Conservation (phyloP, 2,797 vertebrate species). For the Bradypodion pumilum region DNA sequence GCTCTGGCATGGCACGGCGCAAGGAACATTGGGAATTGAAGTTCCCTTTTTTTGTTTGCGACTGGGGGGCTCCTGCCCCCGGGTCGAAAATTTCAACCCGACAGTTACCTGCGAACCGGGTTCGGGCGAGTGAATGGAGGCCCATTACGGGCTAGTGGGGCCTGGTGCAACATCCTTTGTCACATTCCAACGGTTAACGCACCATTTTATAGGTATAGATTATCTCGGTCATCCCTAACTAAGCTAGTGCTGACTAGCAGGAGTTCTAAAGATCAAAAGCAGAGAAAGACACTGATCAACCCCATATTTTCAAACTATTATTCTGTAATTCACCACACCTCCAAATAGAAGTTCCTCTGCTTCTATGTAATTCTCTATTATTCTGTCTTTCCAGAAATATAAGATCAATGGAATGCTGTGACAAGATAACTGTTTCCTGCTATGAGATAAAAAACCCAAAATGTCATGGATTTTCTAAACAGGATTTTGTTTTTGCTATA, state of each 20-base stretch:
- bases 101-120: too few relatives aligned
- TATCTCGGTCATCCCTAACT: neutral
- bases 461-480: slow-evolving; percentile 42
- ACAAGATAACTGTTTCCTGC: slow-evolving; percentile 40
- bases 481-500: neutral
- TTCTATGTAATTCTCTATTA: neutral
- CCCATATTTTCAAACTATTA: neutral
- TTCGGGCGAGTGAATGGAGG: too few relatives aligned
- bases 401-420: slow-evolving; percentile 40
- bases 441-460: slow-evolving; percentile 49
- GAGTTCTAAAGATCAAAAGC: neutral
- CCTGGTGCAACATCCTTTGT: too few relatives aligned
- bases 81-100: too few relatives aligned
- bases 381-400: neutral
- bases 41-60: too few relatives aligned
- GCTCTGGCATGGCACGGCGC: too few relatives aligned
- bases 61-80: too few relatives aligned
- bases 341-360: neutral
- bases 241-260: neutral
- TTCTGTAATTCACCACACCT: neutral
- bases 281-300: neutral
- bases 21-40: too few relatives aligned
- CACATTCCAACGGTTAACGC: too few relatives aligned
- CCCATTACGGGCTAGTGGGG: too few relatives aligned
- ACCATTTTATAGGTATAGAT: too few relatives aligned